Evolutionary conservation across 2,113 vertebrate species (phyloP).

Genomic region (Sylvicapra grimmia): DNA sequence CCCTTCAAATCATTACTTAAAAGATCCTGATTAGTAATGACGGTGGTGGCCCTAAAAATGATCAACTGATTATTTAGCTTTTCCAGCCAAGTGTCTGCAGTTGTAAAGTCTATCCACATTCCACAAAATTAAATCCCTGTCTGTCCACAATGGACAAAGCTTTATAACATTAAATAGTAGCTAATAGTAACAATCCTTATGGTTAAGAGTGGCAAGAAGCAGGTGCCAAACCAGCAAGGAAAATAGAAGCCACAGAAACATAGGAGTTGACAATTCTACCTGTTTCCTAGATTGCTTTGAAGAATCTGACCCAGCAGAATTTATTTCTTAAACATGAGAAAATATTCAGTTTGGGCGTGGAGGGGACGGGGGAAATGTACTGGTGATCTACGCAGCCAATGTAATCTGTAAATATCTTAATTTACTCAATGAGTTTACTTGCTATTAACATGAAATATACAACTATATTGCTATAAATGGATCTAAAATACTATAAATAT

Average conservation of each 20-base stretch:
- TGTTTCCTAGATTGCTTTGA: conserved; percentile 9
- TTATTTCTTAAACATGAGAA: background rate
- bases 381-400: background rate
- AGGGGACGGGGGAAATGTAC: background rate
- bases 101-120: background rate
- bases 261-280: conserved; percentile 12
- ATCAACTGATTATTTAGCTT: background rate
- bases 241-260: background rate
- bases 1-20: background rate
- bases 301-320: background rate
- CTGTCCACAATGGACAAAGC: conserved; percentile 19
- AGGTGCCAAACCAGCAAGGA: conserved; percentile 13
- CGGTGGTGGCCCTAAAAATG: background rate
- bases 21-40: background rate
- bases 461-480: background rate
- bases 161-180: conserved; percentile 3
- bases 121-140: conserved; percentile 37
- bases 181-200: background rate
- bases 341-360: background rate
- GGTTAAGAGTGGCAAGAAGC: conserved; percentile 34
- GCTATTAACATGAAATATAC: conserved; percentile 8
- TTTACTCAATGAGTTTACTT: background rate
- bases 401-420: background rate
- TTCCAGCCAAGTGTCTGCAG: background rate
- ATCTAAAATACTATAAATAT: conserved; percentile 3